Evolutionary conservation across 2,797 vertebrate species (phyloP), one percentile per base, ranked within the genome.

Genomic region (Somateria mollissima): DNA sequence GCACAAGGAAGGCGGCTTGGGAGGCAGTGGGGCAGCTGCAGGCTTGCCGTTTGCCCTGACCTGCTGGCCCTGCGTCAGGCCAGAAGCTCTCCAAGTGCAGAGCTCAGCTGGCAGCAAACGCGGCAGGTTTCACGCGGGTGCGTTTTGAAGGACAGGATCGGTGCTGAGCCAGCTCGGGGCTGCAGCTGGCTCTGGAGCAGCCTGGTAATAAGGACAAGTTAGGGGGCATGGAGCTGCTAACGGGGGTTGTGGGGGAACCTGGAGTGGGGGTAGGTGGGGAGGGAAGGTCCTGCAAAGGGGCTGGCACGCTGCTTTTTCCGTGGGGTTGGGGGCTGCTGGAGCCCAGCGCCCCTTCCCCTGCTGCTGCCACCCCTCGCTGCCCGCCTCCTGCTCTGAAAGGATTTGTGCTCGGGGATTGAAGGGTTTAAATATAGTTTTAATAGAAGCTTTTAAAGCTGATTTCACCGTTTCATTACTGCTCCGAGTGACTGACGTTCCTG

Each of bases 371-470:
- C 51, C 20, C 19, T 17, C 14, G 3, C 22, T 9, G 22, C 89
- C 65, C 39, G 57, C 37, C 12, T 24, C 51, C 36, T 71, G 16
- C 85, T 90, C 49, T 56, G 34, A 61, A 43, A 45, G 62, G 62
- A 17, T 64, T 36, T 80, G 54, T 75, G 49, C 69, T 88, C 78
- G 45, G 80, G 76, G 73, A 81, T 21, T 71, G 43, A 75, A 28
- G 9, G 34, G 61, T 89, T 93, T 89, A 95, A 94, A 89, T 78
- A 84, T 67, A 75, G 74, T 66, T 93, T 77, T 88, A 86, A 71
- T 58, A 60, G 18, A 87, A 75, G 84, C 77, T 92, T 94, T 89
- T 76, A 93, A 86, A 94, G 84, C 80, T 36, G 67, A 82, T 84
- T 53, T 91, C 54, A 57, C 65, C 6, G 10, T 87, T 90, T 92